Percentiles rank a stretch among this genome's conserved stretches.
These are phyloP conservation scores for Cyclura pinguis DNA, from an alignment of 2,797 vertebrate genomes.

Conservation along the genomic window DNA sequence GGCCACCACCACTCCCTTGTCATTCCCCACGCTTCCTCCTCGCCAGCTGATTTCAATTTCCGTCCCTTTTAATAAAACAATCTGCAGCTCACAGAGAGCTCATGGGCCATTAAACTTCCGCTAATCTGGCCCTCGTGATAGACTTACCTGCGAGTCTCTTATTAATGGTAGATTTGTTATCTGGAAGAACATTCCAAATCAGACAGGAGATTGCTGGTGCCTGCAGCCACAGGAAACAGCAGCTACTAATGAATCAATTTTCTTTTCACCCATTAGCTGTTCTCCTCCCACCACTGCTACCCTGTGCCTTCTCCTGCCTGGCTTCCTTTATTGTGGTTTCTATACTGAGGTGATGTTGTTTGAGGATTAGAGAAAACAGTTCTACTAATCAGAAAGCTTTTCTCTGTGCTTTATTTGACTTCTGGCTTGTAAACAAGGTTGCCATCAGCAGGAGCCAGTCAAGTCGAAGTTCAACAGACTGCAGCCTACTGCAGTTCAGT, in stretches of 20 bases:
- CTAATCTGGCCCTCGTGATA: conserved; percentile 43
- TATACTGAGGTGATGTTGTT: neutral
- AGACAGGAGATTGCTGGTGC: conserved; percentile 27
- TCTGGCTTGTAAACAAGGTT: neutral
- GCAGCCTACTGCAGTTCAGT: neutral
- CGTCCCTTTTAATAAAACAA: conserved; percentile 4
- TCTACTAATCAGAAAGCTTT: neutral
- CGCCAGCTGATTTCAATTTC: conserved; percentile 4
- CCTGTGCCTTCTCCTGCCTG: neutral
- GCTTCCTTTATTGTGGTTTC: neutral
- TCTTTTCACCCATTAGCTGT: neutral
- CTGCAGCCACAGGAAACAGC: conserved; percentile 29
- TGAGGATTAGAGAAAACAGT: neutral
- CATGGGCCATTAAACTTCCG: conserved; percentile 26
- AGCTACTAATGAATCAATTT: conserved; percentile 45
- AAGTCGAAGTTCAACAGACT: neutral
- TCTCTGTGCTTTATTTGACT: neutral
- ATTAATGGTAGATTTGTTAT: conserved; percentile 53
- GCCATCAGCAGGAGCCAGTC: neutral
- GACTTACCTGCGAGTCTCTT: conserved; percentile 41
- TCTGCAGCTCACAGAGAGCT: neutral
- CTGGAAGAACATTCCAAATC: conserved; percentile 23
- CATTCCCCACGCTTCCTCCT: conserved; percentile 20
- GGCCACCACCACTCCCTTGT: neutral
- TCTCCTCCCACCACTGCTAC: neutral